Evolutionary conservation across 2,888 invertebrate species (phyloP).

Genomic region (Aphodius sticticus): DNA sequence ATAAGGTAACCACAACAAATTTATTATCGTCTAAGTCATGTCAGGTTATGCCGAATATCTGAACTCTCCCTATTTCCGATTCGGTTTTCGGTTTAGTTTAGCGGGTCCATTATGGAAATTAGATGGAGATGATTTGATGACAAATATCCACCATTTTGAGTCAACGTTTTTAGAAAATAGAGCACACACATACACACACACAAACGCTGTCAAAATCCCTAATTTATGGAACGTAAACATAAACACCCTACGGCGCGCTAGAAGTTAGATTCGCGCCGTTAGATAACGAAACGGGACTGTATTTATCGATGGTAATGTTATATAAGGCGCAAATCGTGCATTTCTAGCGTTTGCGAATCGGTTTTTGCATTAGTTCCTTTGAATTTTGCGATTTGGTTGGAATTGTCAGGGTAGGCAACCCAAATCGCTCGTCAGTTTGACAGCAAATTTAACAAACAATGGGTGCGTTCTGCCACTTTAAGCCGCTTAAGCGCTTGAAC

Average conservation of each 20-base stretch:
- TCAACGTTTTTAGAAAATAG: constrained; percentile 44
- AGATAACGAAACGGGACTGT: background rate
- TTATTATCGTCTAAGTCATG: constrained; percentile 37
- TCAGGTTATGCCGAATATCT: constrained; percentile 37
- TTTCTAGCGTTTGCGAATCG: background rate
- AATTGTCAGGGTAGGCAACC: background rate
- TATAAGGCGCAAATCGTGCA: background rate
- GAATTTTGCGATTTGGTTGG: background rate
- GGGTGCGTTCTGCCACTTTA: too few relatives aligned
- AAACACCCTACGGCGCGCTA: constrained; percentile 7
- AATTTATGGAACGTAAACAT: constrained; percentile 26
- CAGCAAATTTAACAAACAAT: background rate
- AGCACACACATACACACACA: constrained; percentile 27
- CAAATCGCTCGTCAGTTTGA: background rate
- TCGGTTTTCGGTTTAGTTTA: constrained; percentile 40
- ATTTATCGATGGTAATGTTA: background rate
- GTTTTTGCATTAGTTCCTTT: background rate
- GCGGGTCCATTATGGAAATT: constrained; percentile 43
- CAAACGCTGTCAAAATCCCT: constrained; percentile 36
- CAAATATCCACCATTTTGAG: constrained; percentile 58
- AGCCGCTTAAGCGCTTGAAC: too few relatives aligned
- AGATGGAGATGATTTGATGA: constrained; percentile 53
- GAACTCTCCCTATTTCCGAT: constrained; percentile 39
- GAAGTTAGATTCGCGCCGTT: background rate
- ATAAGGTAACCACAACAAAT: constrained; percentile 38